Percentiles rank a stretch among this genome's conserved stretches.
These are phyloP conservation scores for Macrotrachela quadricornifera DNA, from an alignment of 1,140 invertebrate genomes.

Conservation along the genomic window DNA sequence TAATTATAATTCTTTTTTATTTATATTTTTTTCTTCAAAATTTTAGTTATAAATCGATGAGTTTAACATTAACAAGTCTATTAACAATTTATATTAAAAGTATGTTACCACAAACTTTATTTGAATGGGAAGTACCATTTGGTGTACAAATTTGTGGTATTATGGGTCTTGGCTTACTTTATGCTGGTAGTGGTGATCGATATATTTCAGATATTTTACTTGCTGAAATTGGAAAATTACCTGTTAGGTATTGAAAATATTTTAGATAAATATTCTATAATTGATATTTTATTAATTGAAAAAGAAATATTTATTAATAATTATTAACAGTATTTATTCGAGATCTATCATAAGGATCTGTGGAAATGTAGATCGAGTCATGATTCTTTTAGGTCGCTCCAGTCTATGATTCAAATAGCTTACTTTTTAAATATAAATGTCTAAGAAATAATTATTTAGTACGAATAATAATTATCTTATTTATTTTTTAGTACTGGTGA, in stretches of 20 bases:
- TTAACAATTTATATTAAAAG: conserved; percentile 75
- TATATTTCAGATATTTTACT: conserved; percentile 74
- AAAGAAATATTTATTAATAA: no score
- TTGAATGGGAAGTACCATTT: conserved; percentile 74
- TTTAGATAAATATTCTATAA: neutral
- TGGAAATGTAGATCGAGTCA: no score
- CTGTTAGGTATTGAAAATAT: neutral
- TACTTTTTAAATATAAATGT: no score
- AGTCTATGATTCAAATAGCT: no score
- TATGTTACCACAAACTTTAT: conserved; percentile 67
- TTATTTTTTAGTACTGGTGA: conserved; percentile 44
- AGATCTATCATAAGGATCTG: no score
- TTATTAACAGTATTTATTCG: no score
- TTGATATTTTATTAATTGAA: neutral
- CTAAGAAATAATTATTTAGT: no score
- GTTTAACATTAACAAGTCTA: conserved; percentile 60
- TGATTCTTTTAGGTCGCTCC: no score
- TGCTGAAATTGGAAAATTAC: conserved; percentile 49
- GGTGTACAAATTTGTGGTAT: conserved; percentile 68
- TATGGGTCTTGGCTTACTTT: conserved; percentile 71
- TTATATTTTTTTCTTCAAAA: no score
- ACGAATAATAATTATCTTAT: no score
- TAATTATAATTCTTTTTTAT: conserved; percentile 26
- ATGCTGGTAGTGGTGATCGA: conserved; percentile 69
- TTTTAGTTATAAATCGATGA: conserved; percentile 38